Percentiles rank a stretch among this genome's conserved stretches.
Evolutionary conservation across 1,140 invertebrate genomes (phyloP).

Genomic region (Heterodera schachtii): DNA sequence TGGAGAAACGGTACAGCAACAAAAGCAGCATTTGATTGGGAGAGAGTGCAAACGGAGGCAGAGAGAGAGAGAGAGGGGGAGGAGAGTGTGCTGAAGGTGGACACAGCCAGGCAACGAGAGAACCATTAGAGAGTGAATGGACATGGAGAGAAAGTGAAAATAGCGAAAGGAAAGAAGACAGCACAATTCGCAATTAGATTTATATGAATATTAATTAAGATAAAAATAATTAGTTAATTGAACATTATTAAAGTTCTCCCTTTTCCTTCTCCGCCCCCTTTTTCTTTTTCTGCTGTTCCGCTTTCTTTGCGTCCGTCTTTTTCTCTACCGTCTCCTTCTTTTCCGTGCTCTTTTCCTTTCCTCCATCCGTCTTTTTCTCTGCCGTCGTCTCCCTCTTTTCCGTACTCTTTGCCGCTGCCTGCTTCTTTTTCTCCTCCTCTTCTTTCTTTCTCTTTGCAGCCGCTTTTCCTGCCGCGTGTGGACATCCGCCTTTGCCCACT

Average conservation of each 20-base stretch:
- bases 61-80: not conserved
- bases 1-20: slow-evolving; percentile 1
- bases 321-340: slow-evolving; percentile 12
- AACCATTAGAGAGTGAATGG: no score
- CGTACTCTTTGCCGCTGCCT: slow-evolving; percentile 44
- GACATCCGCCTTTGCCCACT: slow-evolving; percentile 31
- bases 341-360: slow-evolving; percentile 11
- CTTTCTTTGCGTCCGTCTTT: slow-evolving; percentile 19
- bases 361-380: no score
- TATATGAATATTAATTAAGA: no score
- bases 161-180: no score
- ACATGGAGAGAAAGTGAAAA: no score
- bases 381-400: slow-evolving; percentile 47
- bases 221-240: no score
- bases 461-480: slow-evolving; percentile 29
- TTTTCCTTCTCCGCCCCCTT: slow-evolving; percentile 25
- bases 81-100: no score
- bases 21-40: not conserved
- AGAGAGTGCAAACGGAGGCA: not conserved
- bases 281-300: slow-evolving; percentile 30
- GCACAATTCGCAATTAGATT: not conserved
- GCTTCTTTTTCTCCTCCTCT: slow-evolving; percentile 20
- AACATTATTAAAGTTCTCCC: not conserved
- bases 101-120: not conserved
- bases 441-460: slow-evolving; percentile 29